Conservation (phyloP, 2,113 vertebrate genomes). For the Agapornis roseicollis region DNA sequence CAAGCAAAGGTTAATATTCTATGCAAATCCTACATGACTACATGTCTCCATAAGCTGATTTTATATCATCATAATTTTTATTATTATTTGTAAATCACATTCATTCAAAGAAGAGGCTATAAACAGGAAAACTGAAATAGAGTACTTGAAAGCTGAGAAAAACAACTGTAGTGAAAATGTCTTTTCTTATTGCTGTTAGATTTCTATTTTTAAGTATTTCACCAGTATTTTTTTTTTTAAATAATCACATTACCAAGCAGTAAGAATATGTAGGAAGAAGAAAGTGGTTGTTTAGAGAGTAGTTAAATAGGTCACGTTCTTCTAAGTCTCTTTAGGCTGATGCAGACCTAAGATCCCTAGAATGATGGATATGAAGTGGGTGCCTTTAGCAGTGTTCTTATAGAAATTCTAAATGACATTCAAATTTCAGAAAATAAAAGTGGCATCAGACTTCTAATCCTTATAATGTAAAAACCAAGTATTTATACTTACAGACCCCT, state of each 20-base stretch:
- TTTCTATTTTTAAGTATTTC: background rate
- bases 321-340: background rate
- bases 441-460: background rate
- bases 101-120: background rate
- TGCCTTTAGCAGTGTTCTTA: background rate
- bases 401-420: background rate
- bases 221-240: background rate
- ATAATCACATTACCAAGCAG: background rate
- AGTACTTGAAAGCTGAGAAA: background rate
- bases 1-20: background rate
- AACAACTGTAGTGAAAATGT: background rate
- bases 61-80: background rate
- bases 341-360: background rate
- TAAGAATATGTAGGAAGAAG: background rate
- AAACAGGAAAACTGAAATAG: background rate
- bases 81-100: background rate
- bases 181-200: slow-evolving; percentile 8
- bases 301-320: background rate
- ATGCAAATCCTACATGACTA: background rate
- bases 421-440: background rate
- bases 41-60: background rate
- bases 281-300: background rate
- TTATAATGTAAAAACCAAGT: background rate
- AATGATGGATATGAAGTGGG: background rate
- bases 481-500: background rate